phyloP scores from a whole-genome alignment of 2,797 vertebrate species.

The Cichlasoma orientale region DNA sequence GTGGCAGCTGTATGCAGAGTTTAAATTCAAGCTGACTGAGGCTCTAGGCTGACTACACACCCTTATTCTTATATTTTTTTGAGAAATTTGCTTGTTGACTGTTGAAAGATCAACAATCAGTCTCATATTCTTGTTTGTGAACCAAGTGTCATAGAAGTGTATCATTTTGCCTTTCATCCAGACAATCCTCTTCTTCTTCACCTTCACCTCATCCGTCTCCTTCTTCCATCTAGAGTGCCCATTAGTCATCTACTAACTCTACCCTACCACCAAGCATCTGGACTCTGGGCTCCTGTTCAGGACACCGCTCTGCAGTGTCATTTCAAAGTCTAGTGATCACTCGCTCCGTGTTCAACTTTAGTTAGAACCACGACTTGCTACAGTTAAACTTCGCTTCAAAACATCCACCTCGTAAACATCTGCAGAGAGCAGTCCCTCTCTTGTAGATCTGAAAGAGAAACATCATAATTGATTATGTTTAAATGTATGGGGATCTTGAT shows the following conservation, averaged over 20 bases:
- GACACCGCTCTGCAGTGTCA: not conserved
- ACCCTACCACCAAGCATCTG: not conserved
- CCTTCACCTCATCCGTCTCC: not conserved
- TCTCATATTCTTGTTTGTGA: not conserved
- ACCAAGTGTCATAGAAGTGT: too few species aligned
- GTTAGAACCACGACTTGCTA: not conserved
- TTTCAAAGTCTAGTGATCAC: not conserved
- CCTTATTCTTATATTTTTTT: too few species aligned
- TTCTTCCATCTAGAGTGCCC: not conserved
- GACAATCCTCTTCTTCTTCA: not conserved
- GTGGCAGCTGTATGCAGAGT: not conserved
- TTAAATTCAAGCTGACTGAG: not conserved
- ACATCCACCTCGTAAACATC: slow-evolving; percentile 54
- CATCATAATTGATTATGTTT: slow-evolving; percentile 66
- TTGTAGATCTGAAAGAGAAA: slow-evolving; percentile 45
- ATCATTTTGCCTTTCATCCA: not conserved
- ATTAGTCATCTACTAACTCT: not conserved
- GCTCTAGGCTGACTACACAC: not conserved
- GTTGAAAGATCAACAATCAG: too few species aligned
- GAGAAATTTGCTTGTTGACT: too few species aligned
- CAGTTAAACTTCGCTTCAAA: slow-evolving; percentile 30
- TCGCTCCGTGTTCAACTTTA: not conserved
- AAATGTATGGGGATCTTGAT: slow-evolving; percentile 58
- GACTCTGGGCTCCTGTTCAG: not conserved
- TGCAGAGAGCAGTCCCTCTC: slow-evolving; percentile 35